These are phyloP conservation scores for Arctopsyche grandis DNA, from an alignment of 1,140 invertebrate species.

Conservation along the genomic window DNA sequence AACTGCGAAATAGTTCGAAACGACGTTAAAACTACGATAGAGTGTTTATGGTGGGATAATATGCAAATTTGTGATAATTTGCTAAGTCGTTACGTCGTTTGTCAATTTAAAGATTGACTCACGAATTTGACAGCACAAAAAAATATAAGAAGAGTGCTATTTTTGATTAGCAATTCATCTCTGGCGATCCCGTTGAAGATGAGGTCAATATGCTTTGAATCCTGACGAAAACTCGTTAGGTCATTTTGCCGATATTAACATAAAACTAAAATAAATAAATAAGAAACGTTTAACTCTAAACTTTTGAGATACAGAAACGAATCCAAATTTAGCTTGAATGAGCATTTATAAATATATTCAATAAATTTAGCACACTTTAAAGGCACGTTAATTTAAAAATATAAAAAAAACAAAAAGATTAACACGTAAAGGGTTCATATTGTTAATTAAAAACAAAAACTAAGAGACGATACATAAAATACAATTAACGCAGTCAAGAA, in stretches of 20 bases:
- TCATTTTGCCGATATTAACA: neutral
- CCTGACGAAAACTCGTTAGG: neutral
- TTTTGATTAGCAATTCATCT: neutral
- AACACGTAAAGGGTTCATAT: too few species aligned
- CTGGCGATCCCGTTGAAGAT: neutral
- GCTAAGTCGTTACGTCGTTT: too few species aligned
- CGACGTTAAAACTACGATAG: too few species aligned
- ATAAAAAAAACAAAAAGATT: too few species aligned
- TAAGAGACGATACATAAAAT: too few species aligned
- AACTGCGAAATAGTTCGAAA: too few species aligned
- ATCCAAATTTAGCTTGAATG: neutral
- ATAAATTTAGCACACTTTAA: slow-evolving; percentile 13
- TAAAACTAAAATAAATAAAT: slow-evolving; percentile 21
- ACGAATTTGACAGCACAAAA: too few species aligned
- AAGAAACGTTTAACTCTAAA: neutral
- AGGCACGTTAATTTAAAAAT: slow-evolving; percentile 15
- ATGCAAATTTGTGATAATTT: too few species aligned
- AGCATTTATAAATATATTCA: neutral
- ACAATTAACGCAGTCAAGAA: too few species aligned
- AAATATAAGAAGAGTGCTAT: neutral
- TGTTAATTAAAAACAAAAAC: too few species aligned
- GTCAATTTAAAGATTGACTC: too few species aligned
- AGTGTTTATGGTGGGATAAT: too few species aligned
- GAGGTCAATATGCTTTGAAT: neutral
- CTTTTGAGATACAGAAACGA: neutral